A percentile compares a stretch with the other conserved stretches of the same genome.
Conservation (phyloP, 2,888 invertebrate species). For the Cerastis rubricosa region DNA sequence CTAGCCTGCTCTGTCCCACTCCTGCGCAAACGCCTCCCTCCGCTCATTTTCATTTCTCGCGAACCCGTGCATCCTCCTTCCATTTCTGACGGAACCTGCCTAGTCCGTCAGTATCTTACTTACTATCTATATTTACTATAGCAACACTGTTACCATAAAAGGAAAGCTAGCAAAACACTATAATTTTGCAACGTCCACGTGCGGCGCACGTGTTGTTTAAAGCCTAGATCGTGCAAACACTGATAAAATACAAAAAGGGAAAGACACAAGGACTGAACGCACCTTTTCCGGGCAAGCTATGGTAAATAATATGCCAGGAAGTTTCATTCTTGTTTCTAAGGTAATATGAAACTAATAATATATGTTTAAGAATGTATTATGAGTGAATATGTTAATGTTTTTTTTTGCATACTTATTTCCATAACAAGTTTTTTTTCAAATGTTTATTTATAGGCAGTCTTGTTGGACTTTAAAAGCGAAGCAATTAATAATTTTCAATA, state of each 20-base stretch:
- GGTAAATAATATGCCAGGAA: constrained; percentile 43
- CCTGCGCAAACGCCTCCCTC: too few relatives aligned
- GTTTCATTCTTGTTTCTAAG: constrained; percentile 24
- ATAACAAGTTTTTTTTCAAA: constrained; percentile 3
- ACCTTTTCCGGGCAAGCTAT: constrained; percentile 47
- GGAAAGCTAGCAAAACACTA: constrained; percentile 39
- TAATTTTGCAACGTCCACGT: constrained; percentile 47
- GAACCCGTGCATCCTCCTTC: too few relatives aligned
- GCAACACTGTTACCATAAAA: constrained; percentile 15
- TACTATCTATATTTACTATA: neutral
- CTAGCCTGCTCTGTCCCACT: too few relatives aligned
- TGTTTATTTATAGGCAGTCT: constrained; percentile 3
- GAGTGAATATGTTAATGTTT: constrained; percentile 20
- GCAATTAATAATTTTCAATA: neutral
- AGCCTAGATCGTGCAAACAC: constrained; percentile 51
- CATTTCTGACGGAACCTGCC: too few relatives aligned
- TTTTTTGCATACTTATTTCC: constrained; percentile 16
- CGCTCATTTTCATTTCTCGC: too few relatives aligned
- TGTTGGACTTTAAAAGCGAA: neutral
- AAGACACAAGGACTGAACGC: constrained; percentile 41
- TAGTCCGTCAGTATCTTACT: neutral
- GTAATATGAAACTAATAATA: constrained; percentile 37
- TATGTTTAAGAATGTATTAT: constrained; percentile 13
- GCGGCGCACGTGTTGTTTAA: constrained; percentile 36
- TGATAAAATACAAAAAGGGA: constrained; percentile 58